Evolutionary conservation across 2,797 vertebrate genomes (phyloP), one percentile per base, ranked within the genome.

Genomic region (Sebastes aleutianus): DNA sequence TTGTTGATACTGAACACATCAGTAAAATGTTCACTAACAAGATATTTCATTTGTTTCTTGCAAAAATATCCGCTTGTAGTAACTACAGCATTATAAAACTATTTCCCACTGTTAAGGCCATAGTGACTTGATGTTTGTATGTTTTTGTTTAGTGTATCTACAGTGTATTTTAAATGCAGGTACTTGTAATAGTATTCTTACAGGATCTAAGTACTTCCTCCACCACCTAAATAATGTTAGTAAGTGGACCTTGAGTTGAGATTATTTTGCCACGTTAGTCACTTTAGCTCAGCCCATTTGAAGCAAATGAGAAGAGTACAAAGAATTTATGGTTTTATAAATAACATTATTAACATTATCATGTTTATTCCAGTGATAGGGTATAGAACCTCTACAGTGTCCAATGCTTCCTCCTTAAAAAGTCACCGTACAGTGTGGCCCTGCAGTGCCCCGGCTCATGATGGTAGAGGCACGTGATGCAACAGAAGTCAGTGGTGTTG

Each of bases 401-500:
- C 47, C 36, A 14, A 5, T n/a, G 27, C 26, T 32, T 2, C 8
- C 4, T 26, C 50, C 22, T 9, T 6, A 59, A 22, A 61, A 61
- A 73, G 72, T 73, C 57, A 14, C 7, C 0, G 9, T 58, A 24
- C n/a, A 57, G 73, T 47, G 18, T 9, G 13, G 47, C 32, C 72
- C 72, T 56, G 43, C 57, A 14, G 69, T 54, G 70, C 82, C 66
- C 72, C 56, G 20, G 69, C 63, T 77, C 50, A 63, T 67, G 80
- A 56, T 54, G 61, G 26, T 16, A 77, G 61, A 78, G 80, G 77
- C 65, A 31, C 18, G 20, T 67, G 71, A 82, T 16, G 78, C 79
- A 59, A 71, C n/a, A 61, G 56, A 87, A 80, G 75, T 80, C 50
- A 26, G 32, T 10, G 56, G 32, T 70, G 78, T 82, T 31, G 69